A percentile compares a stretch with the other conserved stretches of the same genome.
phyloP scores from a whole-genome alignment of 2,888 invertebrate species.

The Habroteleia sp. region DNA sequence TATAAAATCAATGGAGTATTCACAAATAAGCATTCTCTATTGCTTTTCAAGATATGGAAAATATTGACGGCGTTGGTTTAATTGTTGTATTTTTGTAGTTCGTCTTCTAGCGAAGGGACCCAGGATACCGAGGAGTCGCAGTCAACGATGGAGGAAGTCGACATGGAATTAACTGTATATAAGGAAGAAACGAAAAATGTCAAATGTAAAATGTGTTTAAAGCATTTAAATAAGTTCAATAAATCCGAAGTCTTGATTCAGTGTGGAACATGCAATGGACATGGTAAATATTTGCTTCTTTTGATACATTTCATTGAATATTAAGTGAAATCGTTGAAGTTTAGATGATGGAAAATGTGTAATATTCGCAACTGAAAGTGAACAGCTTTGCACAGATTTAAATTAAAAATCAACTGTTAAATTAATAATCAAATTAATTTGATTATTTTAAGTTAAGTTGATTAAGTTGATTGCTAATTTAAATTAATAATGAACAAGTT shows the following conservation, averaged over 20 bases:
- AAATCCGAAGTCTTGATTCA: conserved; percentile 83
- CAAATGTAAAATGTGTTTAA: conserved; percentile 82
- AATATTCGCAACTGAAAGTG: no score
- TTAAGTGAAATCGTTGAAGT: no score
- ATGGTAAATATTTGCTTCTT: conserved; percentile 82
- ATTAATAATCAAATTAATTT: no score
- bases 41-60: no score
- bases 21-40: no score
- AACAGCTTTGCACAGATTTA: no score
- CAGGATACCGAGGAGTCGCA: conserved; percentile 80
- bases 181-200: conserved; percentile 75
- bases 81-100: conserved; percentile 71
- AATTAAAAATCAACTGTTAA: no score
- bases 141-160: conserved; percentile 80
- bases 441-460: no score
- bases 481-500: no score
- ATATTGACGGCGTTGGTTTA: no score
- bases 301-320: conserved; percentile 3
- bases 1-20: conserved; percentile 10
- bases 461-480: no score
- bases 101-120: conserved; percentile 81
- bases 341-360: no score
- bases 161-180: conserved; percentile 76
- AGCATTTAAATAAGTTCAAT: conserved; percentile 81
- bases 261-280: conserved; percentile 84